A percentile compares a stretch with the other conserved stretches of the same genome.
Conservation (phyloP, 1,140 invertebrate species). For the Batillaria attramentaria region DNA sequence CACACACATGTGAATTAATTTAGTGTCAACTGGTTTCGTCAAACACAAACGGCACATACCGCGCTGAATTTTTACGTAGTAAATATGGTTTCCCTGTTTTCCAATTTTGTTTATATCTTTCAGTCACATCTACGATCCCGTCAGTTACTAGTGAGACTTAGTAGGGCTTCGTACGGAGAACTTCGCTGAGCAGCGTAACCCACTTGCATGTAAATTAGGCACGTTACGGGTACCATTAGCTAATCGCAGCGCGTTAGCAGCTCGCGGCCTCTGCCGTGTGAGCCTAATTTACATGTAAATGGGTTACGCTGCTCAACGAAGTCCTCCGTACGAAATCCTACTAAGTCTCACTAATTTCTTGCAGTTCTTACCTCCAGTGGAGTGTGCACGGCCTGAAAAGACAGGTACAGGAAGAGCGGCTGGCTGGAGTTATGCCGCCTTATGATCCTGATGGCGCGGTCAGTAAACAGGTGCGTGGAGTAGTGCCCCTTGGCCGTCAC, state of each 20-base stretch:
- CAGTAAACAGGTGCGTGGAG: conserved; percentile 58
- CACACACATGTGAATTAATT: not conserved
- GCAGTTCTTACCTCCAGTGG: conserved; percentile 63
- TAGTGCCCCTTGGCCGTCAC: conserved; percentile 35
- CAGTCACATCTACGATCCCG: not conserved
- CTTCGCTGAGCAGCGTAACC: too few relatives aligned
- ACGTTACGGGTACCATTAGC: too few relatives aligned
- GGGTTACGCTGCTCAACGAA: too few relatives aligned
- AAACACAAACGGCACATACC: not conserved
- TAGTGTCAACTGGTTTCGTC: too few relatives aligned
- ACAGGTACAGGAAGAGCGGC: conserved; percentile 65
- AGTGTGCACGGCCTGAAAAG: conserved; percentile 64
- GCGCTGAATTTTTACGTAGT: not conserved
- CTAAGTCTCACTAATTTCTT: too few relatives aligned
- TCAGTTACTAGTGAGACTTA: too few relatives aligned
- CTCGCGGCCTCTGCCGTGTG: too few relatives aligned
- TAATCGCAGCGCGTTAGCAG: too few relatives aligned
- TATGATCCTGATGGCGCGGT: conserved; percentile 48
- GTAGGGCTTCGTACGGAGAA: too few relatives aligned
- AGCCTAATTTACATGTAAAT: too few relatives aligned
- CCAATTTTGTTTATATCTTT: not conserved
- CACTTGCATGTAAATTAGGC: too few relatives aligned
- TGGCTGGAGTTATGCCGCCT: conserved; percentile 41
- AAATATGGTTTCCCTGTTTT: not conserved
- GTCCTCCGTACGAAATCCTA: too few relatives aligned